These are phyloP conservation scores for Meloidogyne floridensis DNA, from an alignment of 1,140 invertebrate genomes.

Conservation along the genomic window DNA sequence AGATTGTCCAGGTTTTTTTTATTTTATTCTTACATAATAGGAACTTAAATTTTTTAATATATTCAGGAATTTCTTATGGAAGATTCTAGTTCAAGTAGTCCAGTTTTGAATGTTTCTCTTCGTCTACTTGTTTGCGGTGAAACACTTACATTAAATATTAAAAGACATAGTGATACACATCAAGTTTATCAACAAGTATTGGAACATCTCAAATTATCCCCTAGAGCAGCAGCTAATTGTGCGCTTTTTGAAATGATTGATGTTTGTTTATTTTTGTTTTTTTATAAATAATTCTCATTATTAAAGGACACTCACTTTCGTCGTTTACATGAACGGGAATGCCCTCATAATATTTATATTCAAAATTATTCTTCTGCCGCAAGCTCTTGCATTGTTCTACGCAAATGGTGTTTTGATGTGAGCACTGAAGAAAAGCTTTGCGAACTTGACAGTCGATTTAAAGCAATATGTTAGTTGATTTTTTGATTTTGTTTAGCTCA, in stretches of 20 bases:
- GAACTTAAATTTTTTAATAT: conserved; percentile 5
- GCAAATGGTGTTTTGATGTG: conserved; percentile 87
- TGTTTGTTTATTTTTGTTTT: conserved; percentile 75
- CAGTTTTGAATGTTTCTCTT: conserved; percentile 79
- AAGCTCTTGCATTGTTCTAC: conserved; percentile 86
- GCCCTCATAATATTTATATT: conserved; percentile 94
- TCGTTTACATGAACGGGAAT: conserved; percentile 87
- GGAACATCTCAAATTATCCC: conserved; percentile 78
- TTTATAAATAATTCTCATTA: conserved; percentile 73
- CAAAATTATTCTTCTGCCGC: conserved; percentile 99
- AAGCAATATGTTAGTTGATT: conserved; percentile 45
- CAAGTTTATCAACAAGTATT: conserved; percentile 77
- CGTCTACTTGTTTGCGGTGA: conserved; percentile 82
- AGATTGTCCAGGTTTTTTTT: conserved; percentile 80
- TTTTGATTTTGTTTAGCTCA: no score
- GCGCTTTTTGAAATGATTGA: conserved; percentile 97
- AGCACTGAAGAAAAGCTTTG: conserved; percentile 51
- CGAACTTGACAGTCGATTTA: conserved; percentile 46
- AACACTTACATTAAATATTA: conserved; percentile 86
- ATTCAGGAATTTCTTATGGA: conserved; percentile 64
- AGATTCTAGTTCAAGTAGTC: conserved; percentile 44
- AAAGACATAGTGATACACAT: conserved; percentile 84
- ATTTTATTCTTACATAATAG: conserved; percentile 1
- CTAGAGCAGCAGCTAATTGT: conserved; percentile 81
- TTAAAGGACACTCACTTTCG: conserved; percentile 76